Conservation (phyloP, 2,888 invertebrate genomes). For the Lepidocyrtoides sp. region DNA sequence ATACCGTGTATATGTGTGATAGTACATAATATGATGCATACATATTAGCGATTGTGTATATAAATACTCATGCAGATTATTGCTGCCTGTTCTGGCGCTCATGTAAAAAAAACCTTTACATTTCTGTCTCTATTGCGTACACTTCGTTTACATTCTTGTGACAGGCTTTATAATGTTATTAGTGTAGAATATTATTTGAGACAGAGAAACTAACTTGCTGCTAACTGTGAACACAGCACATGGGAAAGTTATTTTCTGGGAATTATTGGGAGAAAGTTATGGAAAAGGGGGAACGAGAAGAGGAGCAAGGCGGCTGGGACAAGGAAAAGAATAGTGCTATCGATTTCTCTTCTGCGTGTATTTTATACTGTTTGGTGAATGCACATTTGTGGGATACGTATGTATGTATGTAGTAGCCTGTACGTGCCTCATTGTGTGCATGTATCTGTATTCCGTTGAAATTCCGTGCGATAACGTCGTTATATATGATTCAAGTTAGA, state of each 20-base stretch:
- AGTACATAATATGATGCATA: neutral
- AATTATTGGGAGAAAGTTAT: slow-evolving; percentile 74
- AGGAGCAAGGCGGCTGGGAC: neutral
- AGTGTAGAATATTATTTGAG: neutral
- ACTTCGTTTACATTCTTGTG: slow-evolving; percentile 21
- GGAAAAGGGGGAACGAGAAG: slow-evolving; percentile 40
- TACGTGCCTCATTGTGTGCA: neutral
- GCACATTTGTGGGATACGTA: neutral
- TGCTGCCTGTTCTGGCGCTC: neutral
- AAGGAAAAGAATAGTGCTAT: slow-evolving; percentile 64
- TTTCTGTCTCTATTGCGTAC: neutral
- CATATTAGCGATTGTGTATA: neutral
- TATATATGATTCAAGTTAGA: neutral
- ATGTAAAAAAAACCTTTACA: neutral
- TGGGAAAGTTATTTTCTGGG: slow-evolving; percentile 52
- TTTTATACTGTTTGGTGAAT: slow-evolving; percentile 11
- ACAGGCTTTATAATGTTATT: slow-evolving; percentile 49
- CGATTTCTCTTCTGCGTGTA: slow-evolving; percentile 68
- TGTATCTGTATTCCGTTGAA: slow-evolving; percentile 19
- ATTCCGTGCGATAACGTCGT: slow-evolving; percentile 13
- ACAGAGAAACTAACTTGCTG: slow-evolving; percentile 16
- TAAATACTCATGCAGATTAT: neutral
- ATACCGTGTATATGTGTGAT: slow-evolving; percentile 36
- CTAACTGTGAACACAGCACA: slow-evolving; percentile 37
- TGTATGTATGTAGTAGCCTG: neutral